Evolutionary conservation across 2,797 vertebrate species (phyloP).

Genomic region (Eospalax fontanierii): DNA sequence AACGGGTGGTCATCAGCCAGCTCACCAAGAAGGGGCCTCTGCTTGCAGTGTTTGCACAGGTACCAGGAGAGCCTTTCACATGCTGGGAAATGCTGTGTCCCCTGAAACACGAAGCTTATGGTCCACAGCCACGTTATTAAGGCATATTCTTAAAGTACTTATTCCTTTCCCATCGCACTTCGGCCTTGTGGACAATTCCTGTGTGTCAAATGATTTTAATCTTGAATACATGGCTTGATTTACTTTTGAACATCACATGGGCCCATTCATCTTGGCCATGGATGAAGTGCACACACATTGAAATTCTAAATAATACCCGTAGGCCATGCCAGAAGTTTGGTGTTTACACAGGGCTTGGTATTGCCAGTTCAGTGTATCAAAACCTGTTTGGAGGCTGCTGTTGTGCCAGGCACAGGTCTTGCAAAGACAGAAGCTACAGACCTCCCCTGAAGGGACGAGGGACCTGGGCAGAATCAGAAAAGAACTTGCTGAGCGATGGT

Average conservation of each 20-base stretch:
- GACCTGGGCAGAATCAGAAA: background rate
- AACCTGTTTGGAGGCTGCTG: background rate
- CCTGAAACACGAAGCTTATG: too few relatives aligned
- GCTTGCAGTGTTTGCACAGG: too few relatives aligned
- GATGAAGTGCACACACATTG: background rate
- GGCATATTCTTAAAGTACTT: background rate
- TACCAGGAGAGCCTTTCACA: too few relatives aligned
- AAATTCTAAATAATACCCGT: constrained; percentile 20
- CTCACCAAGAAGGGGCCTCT: too few relatives aligned
- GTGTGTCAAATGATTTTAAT: constrained; percentile 30
- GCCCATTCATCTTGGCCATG: background rate
- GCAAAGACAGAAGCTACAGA: background rate
- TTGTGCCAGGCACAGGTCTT: background rate
- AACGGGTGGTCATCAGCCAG: too few relatives aligned
- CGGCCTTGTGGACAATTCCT: constrained; percentile 19
- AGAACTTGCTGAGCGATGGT: background rate
- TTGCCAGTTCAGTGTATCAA: constrained; percentile 25
- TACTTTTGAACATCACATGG: background rate
- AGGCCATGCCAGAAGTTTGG: background rate
- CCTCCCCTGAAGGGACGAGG: background rate
- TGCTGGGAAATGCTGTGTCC: too few relatives aligned
- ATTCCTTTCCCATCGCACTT: constrained; percentile 6
- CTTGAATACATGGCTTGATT: background rate
- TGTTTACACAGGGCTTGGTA: constrained; percentile 18
- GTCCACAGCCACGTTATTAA: too few relatives aligned